A percentile compares a stretch with the other conserved stretches of the same genome.
These are phyloP conservation scores for Lethrus apterus DNA, from an alignment of 1,140 invertebrate species.

Conservation along the genomic window DNA sequence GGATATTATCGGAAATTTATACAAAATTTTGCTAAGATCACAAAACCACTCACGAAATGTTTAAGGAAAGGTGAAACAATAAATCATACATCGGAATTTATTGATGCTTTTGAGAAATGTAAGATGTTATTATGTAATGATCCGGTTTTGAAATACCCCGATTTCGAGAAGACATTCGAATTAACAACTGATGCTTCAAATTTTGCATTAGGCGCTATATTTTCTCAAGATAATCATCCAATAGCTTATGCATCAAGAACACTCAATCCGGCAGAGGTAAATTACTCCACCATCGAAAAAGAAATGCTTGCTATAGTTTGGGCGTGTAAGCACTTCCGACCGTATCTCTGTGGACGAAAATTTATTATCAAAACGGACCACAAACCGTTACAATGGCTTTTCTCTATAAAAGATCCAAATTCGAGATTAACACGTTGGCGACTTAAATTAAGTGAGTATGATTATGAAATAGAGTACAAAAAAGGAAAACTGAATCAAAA, in stretches of 20 bases:
- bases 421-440: too few relatives aligned
- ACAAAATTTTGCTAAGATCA: slow-evolving; percentile 13
- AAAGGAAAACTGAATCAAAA: too few relatives aligned
- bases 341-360: slow-evolving; percentile 43
- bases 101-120: slow-evolving; percentile 10
- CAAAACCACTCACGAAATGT: slow-evolving; percentile 14
- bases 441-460: too few relatives aligned
- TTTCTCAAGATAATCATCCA: slow-evolving; percentile 26
- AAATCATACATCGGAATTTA: not conserved
- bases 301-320: slow-evolving; percentile 46
- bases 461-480: too few relatives aligned
- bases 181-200: slow-evolving; percentile 33
- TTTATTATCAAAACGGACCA: slow-evolving; percentile 34
- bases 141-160: slow-evolving; percentile 3
- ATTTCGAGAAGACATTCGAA: slow-evolving; percentile 20
- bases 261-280: slow-evolving; percentile 20
- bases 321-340: slow-evolving; percentile 45
- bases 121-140: slow-evolving; percentile 11
- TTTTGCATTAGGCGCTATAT: slow-evolving; percentile 27
- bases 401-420: slow-evolving; percentile 42
- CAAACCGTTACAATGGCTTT: slow-evolving; percentile 36
- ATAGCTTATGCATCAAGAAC: slow-evolving; percentile 23
- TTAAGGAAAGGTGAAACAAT: slow-evolving; percentile 10
- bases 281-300: slow-evolving; percentile 47
- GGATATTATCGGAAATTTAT: slow-evolving; percentile 17